These are phyloP conservation scores for Athrips mouffetella DNA, from an alignment of 2,888 invertebrate genomes.

Conservation along the genomic window DNA sequence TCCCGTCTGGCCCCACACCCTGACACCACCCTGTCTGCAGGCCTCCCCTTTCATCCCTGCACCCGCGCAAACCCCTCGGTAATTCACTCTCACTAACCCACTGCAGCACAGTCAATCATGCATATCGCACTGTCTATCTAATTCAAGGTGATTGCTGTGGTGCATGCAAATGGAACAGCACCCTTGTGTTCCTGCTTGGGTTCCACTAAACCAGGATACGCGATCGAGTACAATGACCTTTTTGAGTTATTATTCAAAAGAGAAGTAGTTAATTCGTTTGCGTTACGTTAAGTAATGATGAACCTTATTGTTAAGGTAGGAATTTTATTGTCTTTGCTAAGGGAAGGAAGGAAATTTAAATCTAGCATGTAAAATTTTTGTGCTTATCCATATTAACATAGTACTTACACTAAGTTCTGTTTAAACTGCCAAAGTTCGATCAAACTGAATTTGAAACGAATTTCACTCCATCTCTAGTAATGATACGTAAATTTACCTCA, in stretches of 20 bases:
- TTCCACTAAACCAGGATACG: constrained; percentile 13
- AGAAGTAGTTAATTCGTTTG: not conserved
- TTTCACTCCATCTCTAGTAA: too few species aligned
- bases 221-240: constrained; percentile 6
- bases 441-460: too few species aligned
- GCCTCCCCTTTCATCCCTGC: constrained; percentile 32
- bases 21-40: constrained; percentile 61
- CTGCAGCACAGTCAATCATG: constrained; percentile 74
- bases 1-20: constrained; percentile 75
- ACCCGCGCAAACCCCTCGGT: constrained; percentile 53
- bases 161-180: constrained; percentile 17
- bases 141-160: constrained; percentile 55
- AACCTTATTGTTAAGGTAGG: not conserved
- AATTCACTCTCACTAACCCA: constrained; percentile 79
- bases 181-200: constrained; percentile 13
- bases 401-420: too few species aligned
- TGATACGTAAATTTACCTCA: too few species aligned
- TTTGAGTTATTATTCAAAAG: constrained; percentile 1
- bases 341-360: too few species aligned
- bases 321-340: not conserved
- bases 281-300: not conserved
- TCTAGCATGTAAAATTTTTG: too few species aligned
- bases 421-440: too few species aligned
- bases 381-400: too few species aligned
- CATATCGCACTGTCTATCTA: constrained; percentile 59